Base-by-base conservation (phyloP, 2,888 invertebrate species). In the Ephialtes manifestator region DNA sequence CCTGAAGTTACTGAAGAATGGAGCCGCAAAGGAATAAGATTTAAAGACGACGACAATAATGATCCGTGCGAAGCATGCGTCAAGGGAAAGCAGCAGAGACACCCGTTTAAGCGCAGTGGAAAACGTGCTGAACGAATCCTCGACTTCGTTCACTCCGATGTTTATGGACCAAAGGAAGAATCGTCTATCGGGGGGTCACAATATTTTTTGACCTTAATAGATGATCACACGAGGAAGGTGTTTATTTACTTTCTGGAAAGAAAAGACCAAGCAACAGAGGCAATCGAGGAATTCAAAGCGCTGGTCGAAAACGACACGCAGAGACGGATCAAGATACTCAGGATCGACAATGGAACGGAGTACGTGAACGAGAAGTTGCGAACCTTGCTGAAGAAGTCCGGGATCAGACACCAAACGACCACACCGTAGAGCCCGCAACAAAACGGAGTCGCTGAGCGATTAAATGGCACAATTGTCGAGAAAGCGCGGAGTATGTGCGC, bases 81-180 rank as follows among this genome's bases (percentile, higher is more conserved):
- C 8, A 83, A 89, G 71, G 90, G 89, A 10, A 91, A 90, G 80
- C 87, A 89, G 48, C 85, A 85, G 5, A 78, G 88, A 65, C 10
- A 51, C 53, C 86, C 89, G 5, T 91, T 90, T 70, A 75, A 83
- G 18, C 83, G 85, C 48, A 46, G 39, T 7, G 84, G 81, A 18
- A 79, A 81, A 18, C 81, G 87, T 53, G 83, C 90, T n/a, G 87
- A 55, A 35, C 75, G 86, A 51, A 13, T 88, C 43, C 81, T 94
- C 39, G 91, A 93, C 43, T 18, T 92, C 28, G 78, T 94, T 2
- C 93, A 94, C 77, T 80, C 91, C 4, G 93, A 94, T 83, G 68
- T 94, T 7, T 92, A 93, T 85, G 93, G 93, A 55, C 91, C 92
- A 20, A 91, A 93, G 92, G 90, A 92, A 77, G 84, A 78, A 2